Percentiles rank a stretch among this genome's conserved stretches.
phyloP scores from a whole-genome alignment of 64 coral and sea anemone genomes.

The Trachythela sp. region DNA sequence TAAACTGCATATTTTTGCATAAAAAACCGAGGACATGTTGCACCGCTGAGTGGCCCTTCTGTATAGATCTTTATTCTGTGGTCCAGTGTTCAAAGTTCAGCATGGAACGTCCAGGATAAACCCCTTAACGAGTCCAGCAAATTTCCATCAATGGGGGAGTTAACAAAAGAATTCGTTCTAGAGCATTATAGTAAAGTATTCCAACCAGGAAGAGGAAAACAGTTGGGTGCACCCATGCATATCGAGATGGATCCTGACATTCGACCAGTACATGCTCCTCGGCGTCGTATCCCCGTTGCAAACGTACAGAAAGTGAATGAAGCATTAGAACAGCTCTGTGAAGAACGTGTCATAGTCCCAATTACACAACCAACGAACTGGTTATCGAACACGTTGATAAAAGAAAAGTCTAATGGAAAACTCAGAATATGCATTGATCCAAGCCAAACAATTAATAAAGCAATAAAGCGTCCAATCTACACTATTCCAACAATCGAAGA shows the following conservation, averaged over 20 bases:
- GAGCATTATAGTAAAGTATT: background rate
- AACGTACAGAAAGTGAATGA: background rate
- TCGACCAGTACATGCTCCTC: background rate
- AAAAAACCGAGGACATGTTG: too few relatives aligned
- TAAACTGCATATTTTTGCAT: too few relatives aligned
- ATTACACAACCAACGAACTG: background rate
- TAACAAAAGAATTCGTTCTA: background rate
- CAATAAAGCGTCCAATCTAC: slow-evolving; percentile 11
- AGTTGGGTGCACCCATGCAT: background rate
- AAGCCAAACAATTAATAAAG: slow-evolving; percentile 19
- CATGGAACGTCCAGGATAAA: background rate
- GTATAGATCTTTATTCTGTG: too few relatives aligned
- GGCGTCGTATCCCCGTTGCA: background rate
- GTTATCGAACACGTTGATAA: background rate
- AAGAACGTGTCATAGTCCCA: background rate
- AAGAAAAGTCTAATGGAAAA: background rate
- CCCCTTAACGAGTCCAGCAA: background rate
- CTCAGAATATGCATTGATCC: slow-evolving; percentile 20
- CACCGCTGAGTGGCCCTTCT: too few relatives aligned
- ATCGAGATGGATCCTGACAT: slow-evolving; percentile 15
- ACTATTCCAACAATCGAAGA: slow-evolving; percentile 9
- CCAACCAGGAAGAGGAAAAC: background rate
- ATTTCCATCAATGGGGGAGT: background rate
- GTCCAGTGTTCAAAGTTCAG: background rate
- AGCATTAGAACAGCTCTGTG: background rate